Conservation (phyloP, 2,113 vertebrate species). For the Andinoacara biseriatus region DNA sequence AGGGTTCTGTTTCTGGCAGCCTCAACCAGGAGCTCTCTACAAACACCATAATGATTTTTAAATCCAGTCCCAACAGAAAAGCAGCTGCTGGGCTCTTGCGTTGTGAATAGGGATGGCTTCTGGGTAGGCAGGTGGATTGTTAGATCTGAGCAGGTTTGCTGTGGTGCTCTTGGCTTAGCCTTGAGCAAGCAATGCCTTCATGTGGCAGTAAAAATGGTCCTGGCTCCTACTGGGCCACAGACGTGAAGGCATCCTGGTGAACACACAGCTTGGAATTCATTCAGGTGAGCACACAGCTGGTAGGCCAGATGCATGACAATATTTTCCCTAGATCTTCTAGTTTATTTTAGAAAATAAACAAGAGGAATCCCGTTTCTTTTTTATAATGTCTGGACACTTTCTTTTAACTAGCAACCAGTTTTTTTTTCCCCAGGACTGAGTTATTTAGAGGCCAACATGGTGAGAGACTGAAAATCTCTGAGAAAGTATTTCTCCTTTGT, state of each 20-base stretch:
- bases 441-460: not conserved
- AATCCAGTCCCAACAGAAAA: conserved; percentile 9
- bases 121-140: conserved; percentile 46
- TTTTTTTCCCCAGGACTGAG: not conserved
- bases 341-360: not conserved
- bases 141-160: conserved; percentile 42
- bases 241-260: conserved; percentile 7
- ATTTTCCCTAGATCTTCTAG: not conserved
- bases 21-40: conserved; percentile 24
- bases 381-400: not conserved
- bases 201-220: conserved; percentile 12
- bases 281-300: not conserved
- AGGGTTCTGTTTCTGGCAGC: conserved; percentile 31
- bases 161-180: conserved; percentile 22
- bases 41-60: conserved; percentile 46
- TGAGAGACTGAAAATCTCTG: not conserved
- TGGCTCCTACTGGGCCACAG: conserved; percentile 1
- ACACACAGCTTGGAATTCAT: not conserved
- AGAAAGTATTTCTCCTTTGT: not conserved
- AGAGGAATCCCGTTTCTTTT: not conserved
- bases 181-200: conserved; percentile 15
- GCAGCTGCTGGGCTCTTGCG: conserved; percentile 17
- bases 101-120: conserved; percentile 13
- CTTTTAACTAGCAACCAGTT: not conserved
- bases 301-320: not conserved